These are phyloP conservation scores for Cettia cetti DNA, from an alignment of 2,113 vertebrate genomes.

Conservation along the genomic window DNA sequence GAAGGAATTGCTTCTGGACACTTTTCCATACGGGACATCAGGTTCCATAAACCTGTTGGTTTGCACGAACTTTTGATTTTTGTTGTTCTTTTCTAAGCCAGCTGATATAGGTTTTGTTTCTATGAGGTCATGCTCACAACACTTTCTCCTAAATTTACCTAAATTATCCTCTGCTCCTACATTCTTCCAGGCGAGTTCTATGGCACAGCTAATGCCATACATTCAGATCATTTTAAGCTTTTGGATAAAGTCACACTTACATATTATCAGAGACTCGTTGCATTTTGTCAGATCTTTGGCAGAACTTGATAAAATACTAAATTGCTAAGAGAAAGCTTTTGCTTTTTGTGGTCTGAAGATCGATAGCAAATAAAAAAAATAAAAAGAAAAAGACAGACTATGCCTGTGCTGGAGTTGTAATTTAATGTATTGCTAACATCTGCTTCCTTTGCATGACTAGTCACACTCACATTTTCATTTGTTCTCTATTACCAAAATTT, in stretches of 20 bases:
- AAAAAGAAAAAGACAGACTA: not conserved
- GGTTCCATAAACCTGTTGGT: not conserved
- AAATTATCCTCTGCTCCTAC: not conserved
- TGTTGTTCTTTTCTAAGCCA: not conserved
- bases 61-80: not conserved
- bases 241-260: not conserved
- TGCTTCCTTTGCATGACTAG: not conserved
- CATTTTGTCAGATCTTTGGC: not conserved
- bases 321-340: not conserved
- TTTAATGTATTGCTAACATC: not conserved
- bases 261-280: not conserved
- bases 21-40: not conserved
- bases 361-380: not conserved
- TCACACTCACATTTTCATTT: not conserved
- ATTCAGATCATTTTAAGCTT: not conserved
- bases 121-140: not conserved
- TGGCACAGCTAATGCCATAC: not conserved
- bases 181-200: not conserved
- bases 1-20: not conserved
- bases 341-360: not conserved
- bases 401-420: not conserved
- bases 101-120: not conserved
- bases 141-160: not conserved
- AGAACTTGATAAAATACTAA: constrained; percentile 1
- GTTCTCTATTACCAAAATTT: not conserved